phyloP scores from a whole-genome alignment of 2,797 vertebrate genomes.

The Streptopelia turtur region DNA sequence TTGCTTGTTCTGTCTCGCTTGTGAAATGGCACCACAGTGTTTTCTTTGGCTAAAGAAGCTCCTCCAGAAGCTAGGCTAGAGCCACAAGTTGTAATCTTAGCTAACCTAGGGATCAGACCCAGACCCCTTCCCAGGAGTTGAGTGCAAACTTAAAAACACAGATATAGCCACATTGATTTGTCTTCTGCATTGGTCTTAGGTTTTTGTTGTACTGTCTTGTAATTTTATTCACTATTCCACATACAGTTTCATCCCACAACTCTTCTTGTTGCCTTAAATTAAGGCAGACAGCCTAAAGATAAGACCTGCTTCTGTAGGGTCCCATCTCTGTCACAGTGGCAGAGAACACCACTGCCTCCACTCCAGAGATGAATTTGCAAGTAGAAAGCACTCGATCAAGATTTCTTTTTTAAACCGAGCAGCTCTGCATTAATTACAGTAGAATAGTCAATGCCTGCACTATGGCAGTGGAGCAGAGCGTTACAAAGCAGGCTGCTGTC shows the following conservation, averaged over 20 bases:
- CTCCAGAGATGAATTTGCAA: not conserved
- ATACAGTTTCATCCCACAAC: not conserved
- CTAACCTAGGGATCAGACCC: not conserved
- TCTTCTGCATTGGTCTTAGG: not conserved
- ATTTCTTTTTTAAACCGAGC: constrained; percentile 32
- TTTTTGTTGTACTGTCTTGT: not conserved
- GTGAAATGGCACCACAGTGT: not conserved
- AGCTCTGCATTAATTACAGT: constrained; percentile 69
- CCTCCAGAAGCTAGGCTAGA: not conserved
- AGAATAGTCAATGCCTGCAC: constrained; percentile 64
- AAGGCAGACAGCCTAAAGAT: constrained; percentile 17
- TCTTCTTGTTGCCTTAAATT: not conserved
- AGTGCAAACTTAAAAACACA: not conserved
- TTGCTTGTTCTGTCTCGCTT: not conserved
- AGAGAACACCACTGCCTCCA: not conserved
- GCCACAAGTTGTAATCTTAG: not conserved
- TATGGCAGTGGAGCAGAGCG: not conserved
- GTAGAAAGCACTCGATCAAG: not conserved
- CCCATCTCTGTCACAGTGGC: not conserved
- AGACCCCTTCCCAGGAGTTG: not conserved
- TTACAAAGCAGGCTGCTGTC: constrained; percentile 71
- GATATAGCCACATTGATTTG: not conserved
- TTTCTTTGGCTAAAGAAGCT: not conserved
- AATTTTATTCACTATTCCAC: not conserved
- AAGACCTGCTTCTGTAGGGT: constrained; percentile 1